Percentiles rank a stretch among this genome's conserved stretches.
These are phyloP conservation scores for Phalloptychus januarius DNA, from an alignment of 2,797 vertebrate species.

Conservation along the genomic window DNA sequence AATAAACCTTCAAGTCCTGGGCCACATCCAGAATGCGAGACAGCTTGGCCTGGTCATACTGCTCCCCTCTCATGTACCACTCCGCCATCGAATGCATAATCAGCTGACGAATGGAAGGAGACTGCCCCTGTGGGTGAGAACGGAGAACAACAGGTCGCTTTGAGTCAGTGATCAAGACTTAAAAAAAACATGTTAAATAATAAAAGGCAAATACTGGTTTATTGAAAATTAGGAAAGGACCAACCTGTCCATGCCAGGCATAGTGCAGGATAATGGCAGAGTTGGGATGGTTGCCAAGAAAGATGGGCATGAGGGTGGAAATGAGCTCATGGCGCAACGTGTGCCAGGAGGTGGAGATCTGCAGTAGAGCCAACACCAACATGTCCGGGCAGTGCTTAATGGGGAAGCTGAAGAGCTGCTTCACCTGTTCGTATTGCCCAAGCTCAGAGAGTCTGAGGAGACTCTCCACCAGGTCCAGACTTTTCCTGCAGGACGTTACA, in stretches of 20 bases:
- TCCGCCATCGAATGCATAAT: slow-evolving; percentile 99
- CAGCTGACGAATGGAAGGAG: slow-evolving; percentile 98
- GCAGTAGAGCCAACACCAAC: slow-evolving; percentile 94
- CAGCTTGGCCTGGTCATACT: slow-evolving; percentile 98
- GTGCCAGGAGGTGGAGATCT: slow-evolving; percentile 99
- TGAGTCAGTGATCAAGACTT: not conserved
- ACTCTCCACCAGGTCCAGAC: slow-evolving; percentile 97
- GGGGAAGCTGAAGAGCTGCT: slow-evolving; percentile 98
- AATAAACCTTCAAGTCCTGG: slow-evolving; percentile 96
- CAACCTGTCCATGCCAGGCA: slow-evolving; percentile 98
- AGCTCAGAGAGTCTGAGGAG: slow-evolving; percentile 94
- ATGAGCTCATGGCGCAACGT: slow-evolving; percentile 98
- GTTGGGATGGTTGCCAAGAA: slow-evolving; percentile 98
- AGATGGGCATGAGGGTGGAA: slow-evolving; percentile 99
- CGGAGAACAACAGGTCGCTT: not conserved
- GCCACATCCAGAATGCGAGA: slow-evolving; percentile 99
- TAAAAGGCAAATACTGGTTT: not conserved
- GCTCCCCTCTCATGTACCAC: slow-evolving; percentile 99
- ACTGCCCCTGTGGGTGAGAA: slow-evolving; percentile 85
- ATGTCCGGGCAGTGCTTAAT: slow-evolving; percentile 99
- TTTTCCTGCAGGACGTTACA: slow-evolving; percentile 87
- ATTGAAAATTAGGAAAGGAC: slow-evolving; percentile 39
- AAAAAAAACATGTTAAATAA: not conserved
- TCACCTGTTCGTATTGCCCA: slow-evolving; percentile 98
- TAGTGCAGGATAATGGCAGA: slow-evolving; percentile 99